Conservation (phyloP, 2,797 vertebrate genomes). For the Ciconia nigra region DNA sequence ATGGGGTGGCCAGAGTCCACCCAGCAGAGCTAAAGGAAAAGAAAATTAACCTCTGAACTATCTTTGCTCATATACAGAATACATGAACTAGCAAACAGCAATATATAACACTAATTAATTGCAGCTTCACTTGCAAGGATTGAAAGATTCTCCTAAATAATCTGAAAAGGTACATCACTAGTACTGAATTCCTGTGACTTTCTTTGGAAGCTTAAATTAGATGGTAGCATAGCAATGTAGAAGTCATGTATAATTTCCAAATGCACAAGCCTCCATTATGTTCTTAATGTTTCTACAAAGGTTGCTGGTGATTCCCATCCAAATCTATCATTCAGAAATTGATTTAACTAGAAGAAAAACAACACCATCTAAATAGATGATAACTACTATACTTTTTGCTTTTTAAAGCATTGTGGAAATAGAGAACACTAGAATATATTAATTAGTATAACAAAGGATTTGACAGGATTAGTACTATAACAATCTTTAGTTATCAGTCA, state of each 20-base stretch:
- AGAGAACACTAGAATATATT: neutral
- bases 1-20: neutral
- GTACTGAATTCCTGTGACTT: neutral
- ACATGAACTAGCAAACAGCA: neutral
- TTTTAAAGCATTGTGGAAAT: conserved; percentile 1
- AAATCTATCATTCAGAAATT: neutral
- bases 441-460: neutral
- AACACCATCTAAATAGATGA: neutral
- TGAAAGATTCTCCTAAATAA: neutral
- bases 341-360: neutral
- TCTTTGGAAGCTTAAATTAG: neutral
- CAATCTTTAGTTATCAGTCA: neutral
- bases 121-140: neutral
- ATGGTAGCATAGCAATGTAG: neutral
- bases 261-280: neutral
- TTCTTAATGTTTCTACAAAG: neutral
- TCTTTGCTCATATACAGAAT: neutral
- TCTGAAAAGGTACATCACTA: neutral
- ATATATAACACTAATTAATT: neutral
- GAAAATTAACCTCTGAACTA: neutral
- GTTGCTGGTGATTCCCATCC: neutral
- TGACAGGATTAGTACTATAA: neutral
- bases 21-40: neutral
- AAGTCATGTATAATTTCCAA: neutral
- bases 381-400: neutral